Conservation (phyloP, 2,888 invertebrate species). For the Dioctria rufipes region DNA sequence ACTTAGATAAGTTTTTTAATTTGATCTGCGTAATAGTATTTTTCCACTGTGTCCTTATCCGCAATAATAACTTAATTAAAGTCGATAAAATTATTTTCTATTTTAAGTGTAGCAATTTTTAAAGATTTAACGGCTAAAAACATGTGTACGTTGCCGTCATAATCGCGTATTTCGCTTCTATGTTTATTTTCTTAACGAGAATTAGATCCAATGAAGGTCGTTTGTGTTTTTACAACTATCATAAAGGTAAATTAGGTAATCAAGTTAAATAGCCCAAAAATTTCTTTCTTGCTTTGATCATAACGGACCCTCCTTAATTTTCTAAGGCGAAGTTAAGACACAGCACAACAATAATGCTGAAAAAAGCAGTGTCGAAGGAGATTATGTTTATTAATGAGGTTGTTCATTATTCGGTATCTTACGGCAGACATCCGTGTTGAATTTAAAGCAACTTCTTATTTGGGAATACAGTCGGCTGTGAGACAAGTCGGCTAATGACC, state of each 20-base stretch:
- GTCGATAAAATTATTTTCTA: too few relatives aligned
- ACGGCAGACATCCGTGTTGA: constrained; percentile 3
- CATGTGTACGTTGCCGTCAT: too few relatives aligned
- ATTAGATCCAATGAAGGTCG: neutral
- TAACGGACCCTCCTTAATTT: constrained; percentile 4
- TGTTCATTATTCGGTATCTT: constrained; percentile 27
- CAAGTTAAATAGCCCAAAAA: constrained; percentile 44
- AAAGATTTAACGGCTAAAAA: too few relatives aligned
- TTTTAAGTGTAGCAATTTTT: too few relatives aligned
- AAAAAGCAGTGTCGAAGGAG: constrained; percentile 12
- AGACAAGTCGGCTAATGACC: too few relatives aligned
- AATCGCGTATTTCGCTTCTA: too few relatives aligned
- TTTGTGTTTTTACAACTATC: constrained; percentile 4
- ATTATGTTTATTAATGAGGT: constrained; percentile 34
- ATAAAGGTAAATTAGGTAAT: constrained; percentile 35
- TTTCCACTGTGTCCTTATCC: too few relatives aligned
- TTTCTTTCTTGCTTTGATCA: constrained; percentile 17
- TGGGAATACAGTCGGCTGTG: too few relatives aligned
- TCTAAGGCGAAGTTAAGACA: neutral
- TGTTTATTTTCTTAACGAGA: neutral
- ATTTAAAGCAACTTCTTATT: too few relatives aligned
- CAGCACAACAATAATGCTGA: neutral
- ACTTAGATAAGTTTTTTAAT: too few relatives aligned
- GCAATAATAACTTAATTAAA: too few relatives aligned
- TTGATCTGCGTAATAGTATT: too few relatives aligned